phyloP scores from a whole-genome alignment of 2,113 vertebrate genomes.

The Vidua macroura region DNA sequence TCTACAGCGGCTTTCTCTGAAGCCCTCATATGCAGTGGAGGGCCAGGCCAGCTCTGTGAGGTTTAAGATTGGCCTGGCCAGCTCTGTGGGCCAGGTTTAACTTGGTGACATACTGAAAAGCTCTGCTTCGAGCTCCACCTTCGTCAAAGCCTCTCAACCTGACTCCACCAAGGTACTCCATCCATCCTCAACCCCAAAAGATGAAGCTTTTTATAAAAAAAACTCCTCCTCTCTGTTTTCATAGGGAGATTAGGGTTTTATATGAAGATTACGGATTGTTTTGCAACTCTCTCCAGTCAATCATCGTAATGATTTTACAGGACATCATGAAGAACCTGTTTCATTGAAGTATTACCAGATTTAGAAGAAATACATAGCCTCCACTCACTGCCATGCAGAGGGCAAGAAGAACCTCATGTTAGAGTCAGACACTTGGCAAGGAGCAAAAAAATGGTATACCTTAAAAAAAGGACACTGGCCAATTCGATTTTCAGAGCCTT shows the following conservation, averaged over 20 bases:
- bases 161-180: not conserved
- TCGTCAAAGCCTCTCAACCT: not conserved
- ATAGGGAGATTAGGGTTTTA: not conserved
- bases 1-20: conserved; percentile 33
- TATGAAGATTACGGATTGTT: not conserved
- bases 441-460: not conserved
- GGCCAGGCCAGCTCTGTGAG: not conserved
- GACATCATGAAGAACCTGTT: not conserved
- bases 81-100: not conserved
- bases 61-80: not conserved
- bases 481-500: not conserved
- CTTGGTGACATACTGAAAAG: not conserved
- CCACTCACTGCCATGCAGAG: not conserved
- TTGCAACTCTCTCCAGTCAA: not conserved
- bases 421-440: not conserved
- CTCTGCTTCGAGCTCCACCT: not conserved
- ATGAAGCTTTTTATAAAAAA: not conserved
- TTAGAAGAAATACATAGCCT: not conserved
- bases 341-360: not conserved
- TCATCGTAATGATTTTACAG: not conserved
- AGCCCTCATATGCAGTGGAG: not conserved
- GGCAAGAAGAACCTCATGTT: not conserved
- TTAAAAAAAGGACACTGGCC: not conserved
- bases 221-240: not conserved
- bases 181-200: not conserved